Conservation (phyloP, 23 tunicate species). For the Botrylloides violaceus region DNA sequence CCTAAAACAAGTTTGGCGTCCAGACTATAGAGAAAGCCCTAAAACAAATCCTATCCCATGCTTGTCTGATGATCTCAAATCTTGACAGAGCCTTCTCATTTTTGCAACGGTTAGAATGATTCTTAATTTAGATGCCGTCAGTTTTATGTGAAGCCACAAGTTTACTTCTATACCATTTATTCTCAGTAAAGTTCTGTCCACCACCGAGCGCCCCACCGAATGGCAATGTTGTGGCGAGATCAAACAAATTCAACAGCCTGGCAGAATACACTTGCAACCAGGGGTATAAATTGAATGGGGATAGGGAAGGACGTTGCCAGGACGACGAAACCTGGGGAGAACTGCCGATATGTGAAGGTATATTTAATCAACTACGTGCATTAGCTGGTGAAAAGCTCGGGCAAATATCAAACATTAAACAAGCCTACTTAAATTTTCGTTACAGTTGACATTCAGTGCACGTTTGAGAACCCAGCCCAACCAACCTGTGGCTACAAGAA, state of each 20-base stretch:
- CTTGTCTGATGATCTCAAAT: background rate
- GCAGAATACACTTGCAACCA: constrained; percentile 39
- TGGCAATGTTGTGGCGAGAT: constrained; percentile 16
- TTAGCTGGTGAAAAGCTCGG: too few species aligned
- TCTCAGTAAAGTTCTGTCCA: constrained; percentile 6
- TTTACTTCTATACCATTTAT: background rate
- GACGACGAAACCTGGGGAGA: constrained; percentile 52
- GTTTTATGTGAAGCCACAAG: background rate
- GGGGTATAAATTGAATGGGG: constrained; percentile 40
- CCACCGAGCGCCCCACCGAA: constrained; percentile 2
- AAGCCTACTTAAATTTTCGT: background rate
- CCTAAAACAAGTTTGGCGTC: background rate
- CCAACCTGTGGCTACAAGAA: constrained; percentile 1
- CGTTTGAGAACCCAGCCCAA: background rate
- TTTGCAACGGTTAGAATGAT: background rate
- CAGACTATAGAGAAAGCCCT: background rate
- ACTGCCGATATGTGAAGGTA: constrained; percentile 13
- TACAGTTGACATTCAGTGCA: constrained; percentile 9
- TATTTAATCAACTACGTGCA: background rate
- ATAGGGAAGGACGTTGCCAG: constrained; percentile 14
- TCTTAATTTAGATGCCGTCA: background rate
- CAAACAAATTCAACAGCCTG: constrained; percentile 25
- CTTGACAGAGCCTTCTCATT: too few species aligned
- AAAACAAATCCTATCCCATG: background rate
- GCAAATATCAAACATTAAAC: background rate